Evolutionary conservation across 2,113 vertebrate species (phyloP).

Genomic region (Hippocampus comes): DNA sequence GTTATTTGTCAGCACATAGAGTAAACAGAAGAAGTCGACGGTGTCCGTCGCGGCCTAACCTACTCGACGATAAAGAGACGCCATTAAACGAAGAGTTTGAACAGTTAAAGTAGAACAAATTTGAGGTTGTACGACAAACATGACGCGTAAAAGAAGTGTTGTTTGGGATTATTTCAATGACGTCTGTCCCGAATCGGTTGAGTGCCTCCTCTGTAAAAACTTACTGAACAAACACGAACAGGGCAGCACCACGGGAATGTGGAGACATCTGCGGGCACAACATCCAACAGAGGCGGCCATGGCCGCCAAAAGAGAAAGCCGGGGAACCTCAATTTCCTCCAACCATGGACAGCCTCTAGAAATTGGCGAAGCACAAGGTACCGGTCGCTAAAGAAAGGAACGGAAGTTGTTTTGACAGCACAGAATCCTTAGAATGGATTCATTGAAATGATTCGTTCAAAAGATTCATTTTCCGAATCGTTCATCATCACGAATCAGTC

Average conservation of each 20-base stretch:
- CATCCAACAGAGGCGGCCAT: constrained; percentile 44
- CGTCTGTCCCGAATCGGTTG: constrained; percentile 32
- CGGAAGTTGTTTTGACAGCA: not conserved
- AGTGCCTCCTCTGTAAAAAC: constrained; percentile 53
- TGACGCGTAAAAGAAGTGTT: constrained; percentile 48
- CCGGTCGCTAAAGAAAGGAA: not conserved
- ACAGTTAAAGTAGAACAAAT: not conserved
- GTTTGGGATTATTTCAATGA: constrained; percentile 59
- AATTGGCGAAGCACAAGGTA: constrained; percentile 24
- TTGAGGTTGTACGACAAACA: constrained; percentile 7
- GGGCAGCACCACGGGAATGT: constrained; percentile 57
- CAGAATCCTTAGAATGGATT: not conserved
- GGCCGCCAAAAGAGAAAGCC: constrained; percentile 12
- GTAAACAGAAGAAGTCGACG: not conserved
- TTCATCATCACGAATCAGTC: not conserved
- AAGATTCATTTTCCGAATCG: not conserved
- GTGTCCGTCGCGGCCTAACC: not conserved
- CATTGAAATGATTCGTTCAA: not conserved
- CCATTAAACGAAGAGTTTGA: not conserved
- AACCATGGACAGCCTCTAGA: constrained; percentile 8
- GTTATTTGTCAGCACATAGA: too few species aligned
- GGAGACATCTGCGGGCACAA: constrained; percentile 57
- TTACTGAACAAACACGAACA: constrained; percentile 28
- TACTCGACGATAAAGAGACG: not conserved
- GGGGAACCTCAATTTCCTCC: not conserved